Conservation (phyloP, 2,797 vertebrate species). For the Rhabdomys pumilio region DNA sequence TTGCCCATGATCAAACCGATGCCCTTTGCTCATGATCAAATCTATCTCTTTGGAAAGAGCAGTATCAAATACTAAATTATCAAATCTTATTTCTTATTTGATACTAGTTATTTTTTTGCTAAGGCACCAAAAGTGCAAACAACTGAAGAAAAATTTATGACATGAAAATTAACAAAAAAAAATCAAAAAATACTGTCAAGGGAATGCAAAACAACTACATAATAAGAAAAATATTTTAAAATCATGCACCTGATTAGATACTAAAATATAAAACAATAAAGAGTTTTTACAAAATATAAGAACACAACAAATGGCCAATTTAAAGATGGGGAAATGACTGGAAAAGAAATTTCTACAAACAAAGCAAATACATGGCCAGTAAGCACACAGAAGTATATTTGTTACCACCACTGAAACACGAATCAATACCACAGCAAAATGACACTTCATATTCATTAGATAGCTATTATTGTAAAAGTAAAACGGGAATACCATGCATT, state of each 20-base stretch:
- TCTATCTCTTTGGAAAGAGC: too few species aligned
- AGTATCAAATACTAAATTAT: too few species aligned
- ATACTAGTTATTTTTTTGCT: not conserved
- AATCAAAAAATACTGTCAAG: not conserved
- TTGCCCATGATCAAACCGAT: too few species aligned
- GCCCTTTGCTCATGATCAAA: too few species aligned
- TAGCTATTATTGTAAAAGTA: not conserved
- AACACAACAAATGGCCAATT: not conserved
- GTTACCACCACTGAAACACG: not conserved
- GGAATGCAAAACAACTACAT: not conserved
- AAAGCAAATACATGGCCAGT: not conserved
- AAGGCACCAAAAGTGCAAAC: not conserved
- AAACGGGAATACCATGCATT: not conserved
- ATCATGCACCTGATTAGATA: not conserved
- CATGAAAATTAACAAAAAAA: conserved; percentile 11
- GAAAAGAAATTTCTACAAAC: conserved; percentile 6
- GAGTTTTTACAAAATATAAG: not conserved
- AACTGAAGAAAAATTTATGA: not conserved
- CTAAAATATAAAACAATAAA: not conserved
- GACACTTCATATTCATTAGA: not conserved
- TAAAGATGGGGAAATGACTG: not conserved
- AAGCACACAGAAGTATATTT: not conserved
- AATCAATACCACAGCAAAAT: not conserved
- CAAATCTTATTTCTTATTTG: too few species aligned
- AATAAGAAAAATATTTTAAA: conserved; percentile 17